Conservation (phyloP, 2,113 vertebrate genomes). For the Neomonachus schauinslandi region DNA sequence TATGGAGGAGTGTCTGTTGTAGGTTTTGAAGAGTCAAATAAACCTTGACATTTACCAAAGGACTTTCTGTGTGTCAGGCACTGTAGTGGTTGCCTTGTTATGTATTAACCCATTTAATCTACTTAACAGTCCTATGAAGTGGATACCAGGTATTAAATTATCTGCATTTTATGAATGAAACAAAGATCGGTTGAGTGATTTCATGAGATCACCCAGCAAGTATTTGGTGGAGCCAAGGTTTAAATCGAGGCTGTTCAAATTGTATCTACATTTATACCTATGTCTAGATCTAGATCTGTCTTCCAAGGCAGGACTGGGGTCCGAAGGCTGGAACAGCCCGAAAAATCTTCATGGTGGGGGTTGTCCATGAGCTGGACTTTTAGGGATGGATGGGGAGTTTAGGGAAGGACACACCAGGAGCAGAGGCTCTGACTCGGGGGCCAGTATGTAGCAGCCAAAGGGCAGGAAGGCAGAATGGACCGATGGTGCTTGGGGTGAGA, state of each 20-base stretch:
- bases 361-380: neutral
- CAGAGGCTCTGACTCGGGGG: neutral
- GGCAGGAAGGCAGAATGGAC: neutral
- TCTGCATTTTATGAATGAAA: neutral
- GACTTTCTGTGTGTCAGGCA: neutral
- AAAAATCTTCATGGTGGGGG: neutral
- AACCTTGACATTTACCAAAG: neutral
- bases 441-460: no score
- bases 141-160: neutral
- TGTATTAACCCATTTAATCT: neutral
- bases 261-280: neutral
- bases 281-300: neutral
- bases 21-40: neutral
- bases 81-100: neutral
- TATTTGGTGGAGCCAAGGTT: neutral
- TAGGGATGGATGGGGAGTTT: neutral
- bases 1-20: neutral
- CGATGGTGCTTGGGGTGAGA: neutral
- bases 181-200: neutral
- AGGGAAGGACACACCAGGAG: neutral
- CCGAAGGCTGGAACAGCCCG: neutral
- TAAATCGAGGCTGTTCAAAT: neutral
- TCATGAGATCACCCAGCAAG: neutral
- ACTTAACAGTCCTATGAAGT: neutral
- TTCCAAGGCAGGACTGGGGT: neutral